Evolutionary conservation across 1,140 invertebrate species (phyloP).

Genomic region (Aradophagus sp.): DNA sequence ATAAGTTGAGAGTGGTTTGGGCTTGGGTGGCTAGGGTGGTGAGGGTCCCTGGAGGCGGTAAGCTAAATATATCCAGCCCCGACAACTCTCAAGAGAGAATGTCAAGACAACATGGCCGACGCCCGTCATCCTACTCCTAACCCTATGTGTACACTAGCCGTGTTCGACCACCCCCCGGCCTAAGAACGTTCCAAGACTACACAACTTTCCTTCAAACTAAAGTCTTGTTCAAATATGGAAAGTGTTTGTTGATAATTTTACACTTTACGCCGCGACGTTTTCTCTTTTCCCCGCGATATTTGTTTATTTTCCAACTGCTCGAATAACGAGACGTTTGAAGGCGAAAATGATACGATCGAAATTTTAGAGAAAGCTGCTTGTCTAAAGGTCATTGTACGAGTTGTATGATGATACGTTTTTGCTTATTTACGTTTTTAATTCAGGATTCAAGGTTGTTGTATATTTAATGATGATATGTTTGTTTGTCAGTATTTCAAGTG

Average conservation of each 20-base stretch:
- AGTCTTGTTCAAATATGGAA: slow-evolving; percentile 51
- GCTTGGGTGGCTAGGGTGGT: slow-evolving; percentile 65
- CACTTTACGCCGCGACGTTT: slow-evolving; percentile 27
- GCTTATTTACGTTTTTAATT: no score
- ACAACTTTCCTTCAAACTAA: slow-evolving; percentile 47
- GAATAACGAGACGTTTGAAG: no score
- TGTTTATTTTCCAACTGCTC: no score
- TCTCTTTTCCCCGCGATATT: no score
- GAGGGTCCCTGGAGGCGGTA: slow-evolving; percentile 72
- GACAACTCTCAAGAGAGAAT: slow-evolving; percentile 73
- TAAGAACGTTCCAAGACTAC: slow-evolving; percentile 68
- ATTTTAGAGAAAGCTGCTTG: no score
- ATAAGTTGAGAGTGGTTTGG: slow-evolving; percentile 71
- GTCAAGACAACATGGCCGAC: slow-evolving; percentile 76
- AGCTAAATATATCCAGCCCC: slow-evolving; percentile 76
- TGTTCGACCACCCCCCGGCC: slow-evolving; percentile 64
- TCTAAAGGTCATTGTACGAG: no score
- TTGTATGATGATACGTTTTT: no score
- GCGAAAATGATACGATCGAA: no score
- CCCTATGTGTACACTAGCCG: slow-evolving; percentile 68
- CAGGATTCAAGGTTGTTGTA: no score
- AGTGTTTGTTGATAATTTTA: slow-evolving; percentile 43
- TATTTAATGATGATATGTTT: no score
- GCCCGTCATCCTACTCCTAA: slow-evolving; percentile 72
- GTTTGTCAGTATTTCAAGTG: no score